phyloP scores from a whole-genome alignment of 2,797 vertebrate species.

The Oryzias dopingdopingensis region DNA sequence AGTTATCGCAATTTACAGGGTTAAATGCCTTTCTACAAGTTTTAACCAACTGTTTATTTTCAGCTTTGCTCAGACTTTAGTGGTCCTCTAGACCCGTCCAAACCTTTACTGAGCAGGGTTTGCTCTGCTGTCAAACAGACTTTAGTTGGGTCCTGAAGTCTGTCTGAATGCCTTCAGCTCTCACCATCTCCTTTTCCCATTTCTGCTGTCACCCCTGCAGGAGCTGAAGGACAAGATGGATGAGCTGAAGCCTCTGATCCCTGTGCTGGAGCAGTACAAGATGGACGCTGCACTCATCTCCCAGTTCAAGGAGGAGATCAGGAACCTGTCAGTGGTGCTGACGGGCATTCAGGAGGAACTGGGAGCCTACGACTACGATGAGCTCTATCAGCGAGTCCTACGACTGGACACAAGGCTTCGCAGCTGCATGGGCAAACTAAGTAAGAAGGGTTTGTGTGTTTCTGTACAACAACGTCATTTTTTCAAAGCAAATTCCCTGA shows the following conservation, averaged over 20 bases:
- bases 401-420: slow-evolving; percentile 90
- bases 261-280: slow-evolving; percentile 98
- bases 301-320: slow-evolving; percentile 97
- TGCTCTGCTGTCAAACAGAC: slow-evolving; percentile 8
- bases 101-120: background rate
- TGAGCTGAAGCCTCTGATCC: slow-evolving; percentile 93
- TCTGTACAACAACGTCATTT: too few species aligned
- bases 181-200: slow-evolving; percentile 20
- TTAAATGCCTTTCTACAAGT: too few species aligned
- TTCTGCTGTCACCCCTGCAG: slow-evolving; percentile 65
- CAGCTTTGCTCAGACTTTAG: too few species aligned
- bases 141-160: slow-evolving; percentile 2
- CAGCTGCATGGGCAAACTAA: slow-evolving; percentile 98
- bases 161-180: slow-evolving; percentile 1
- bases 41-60: too few species aligned
- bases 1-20: too few species aligned
- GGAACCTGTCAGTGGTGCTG: slow-evolving; percentile 89
- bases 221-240: slow-evolving; percentile 98
- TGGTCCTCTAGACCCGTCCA: too few species aligned
- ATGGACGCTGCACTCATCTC: slow-evolving; percentile 94
- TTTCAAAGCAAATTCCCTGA: too few species aligned
- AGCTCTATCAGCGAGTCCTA: slow-evolving; percentile 93
- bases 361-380: slow-evolving; percentile 94
- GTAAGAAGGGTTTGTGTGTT: slow-evolving; percentile 76
- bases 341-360: slow-evolving; percentile 95